These are phyloP conservation scores for Anoplius nigerrimus DNA, from an alignment of 2,888 invertebrate genomes.

Conservation along the genomic window DNA sequence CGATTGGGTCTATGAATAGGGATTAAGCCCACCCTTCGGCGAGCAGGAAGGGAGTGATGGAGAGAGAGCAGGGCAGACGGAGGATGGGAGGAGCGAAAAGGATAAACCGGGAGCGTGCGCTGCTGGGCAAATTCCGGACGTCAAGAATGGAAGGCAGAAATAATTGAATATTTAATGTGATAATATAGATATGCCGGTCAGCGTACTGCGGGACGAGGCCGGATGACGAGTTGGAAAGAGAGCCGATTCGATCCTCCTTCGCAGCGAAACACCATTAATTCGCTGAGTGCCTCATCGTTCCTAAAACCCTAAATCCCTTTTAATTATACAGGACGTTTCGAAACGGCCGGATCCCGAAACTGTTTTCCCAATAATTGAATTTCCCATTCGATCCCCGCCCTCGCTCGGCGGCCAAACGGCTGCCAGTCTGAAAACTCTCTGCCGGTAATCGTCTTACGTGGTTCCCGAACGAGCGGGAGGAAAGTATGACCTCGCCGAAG, in stretches of 20 bases:
- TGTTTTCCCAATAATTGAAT: too few species aligned
- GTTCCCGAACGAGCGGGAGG: too few species aligned
- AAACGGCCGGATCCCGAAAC: too few species aligned
- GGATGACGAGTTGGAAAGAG: neutral
- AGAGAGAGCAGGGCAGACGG: conserved; percentile 1
- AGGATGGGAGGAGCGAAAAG: conserved; percentile 13
- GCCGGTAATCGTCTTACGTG: too few species aligned
- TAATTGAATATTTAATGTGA: conserved; percentile 63
- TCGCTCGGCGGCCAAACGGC: too few species aligned
- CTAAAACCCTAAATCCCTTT: too few species aligned
- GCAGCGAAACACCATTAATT: too few species aligned
- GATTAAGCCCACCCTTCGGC: conserved; percentile 48
- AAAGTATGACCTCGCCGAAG: neutral
- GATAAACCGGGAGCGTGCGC: conserved; percentile 14
- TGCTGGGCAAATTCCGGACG: conserved; percentile 40
- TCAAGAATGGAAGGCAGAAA: conserved; percentile 49
- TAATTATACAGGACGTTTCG: too few species aligned
- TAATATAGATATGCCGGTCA: conserved; percentile 42
- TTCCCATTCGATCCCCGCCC: too few species aligned
- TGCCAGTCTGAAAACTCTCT: too few species aligned
- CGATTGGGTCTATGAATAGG: conserved; percentile 62
- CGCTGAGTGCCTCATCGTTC: too few species aligned
- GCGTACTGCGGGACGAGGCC: neutral
- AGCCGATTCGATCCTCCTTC: too few species aligned
- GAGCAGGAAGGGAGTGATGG: conserved; percentile 14